These are phyloP conservation scores for Prunella fulvescens DNA, from an alignment of 2,113 vertebrate genomes.

Conservation along the genomic window DNA sequence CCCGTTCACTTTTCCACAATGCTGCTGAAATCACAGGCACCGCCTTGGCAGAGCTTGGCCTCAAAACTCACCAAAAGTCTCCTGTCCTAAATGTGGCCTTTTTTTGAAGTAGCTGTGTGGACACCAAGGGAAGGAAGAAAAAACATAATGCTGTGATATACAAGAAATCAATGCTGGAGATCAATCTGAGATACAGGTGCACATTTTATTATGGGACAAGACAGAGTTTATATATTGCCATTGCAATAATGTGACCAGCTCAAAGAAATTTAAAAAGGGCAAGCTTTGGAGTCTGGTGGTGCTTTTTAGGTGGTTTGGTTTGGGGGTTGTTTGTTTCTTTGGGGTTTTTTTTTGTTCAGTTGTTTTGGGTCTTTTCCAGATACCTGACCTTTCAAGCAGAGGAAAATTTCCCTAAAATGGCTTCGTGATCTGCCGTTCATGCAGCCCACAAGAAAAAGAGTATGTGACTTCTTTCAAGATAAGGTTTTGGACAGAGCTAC, in stretches of 20 bases:
- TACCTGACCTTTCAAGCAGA: not conserved
- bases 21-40: not conserved
- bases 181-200: not conserved
- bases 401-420: slow-evolving; percentile 36
- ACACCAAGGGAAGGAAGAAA: not conserved
- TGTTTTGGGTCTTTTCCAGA: not conserved
- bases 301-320: not conserved
- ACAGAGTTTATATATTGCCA: not conserved
- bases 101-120: not conserved
- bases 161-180: not conserved
- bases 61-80: not conserved
- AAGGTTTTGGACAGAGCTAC: slow-evolving; percentile 46
- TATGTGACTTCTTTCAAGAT: slow-evolving; percentile 25
- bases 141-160: not conserved
- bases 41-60: not conserved
- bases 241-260: not conserved
- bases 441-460: not conserved
- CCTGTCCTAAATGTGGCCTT: not conserved
- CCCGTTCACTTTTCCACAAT: not conserved
- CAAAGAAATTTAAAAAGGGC: not conserved
- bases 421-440: not conserved
- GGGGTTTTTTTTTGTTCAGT: fast-evolving
- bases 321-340: not conserved
- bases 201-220: not conserved
- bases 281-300: not conserved